phyloP scores from a whole-genome alignment of 2,888 invertebrate species.

The Ophonus ardosiacus region DNA sequence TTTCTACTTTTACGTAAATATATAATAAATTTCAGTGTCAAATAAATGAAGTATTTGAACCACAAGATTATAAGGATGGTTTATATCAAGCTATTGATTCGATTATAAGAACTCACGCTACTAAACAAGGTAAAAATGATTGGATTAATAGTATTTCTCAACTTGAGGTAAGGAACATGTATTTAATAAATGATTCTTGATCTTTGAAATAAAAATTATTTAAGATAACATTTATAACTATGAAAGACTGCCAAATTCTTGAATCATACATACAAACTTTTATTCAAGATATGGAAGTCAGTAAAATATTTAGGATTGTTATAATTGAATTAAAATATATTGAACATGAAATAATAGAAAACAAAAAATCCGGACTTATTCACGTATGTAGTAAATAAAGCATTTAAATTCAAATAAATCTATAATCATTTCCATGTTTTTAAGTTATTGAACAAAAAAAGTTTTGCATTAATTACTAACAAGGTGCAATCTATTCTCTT shows the following conservation, averaged over 20 bases:
- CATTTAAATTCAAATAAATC: too few species aligned
- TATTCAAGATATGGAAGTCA: conserved; percentile 58
- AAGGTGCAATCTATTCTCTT: too few species aligned
- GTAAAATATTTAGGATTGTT: conserved; percentile 49
- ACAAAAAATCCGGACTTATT: conserved; percentile 38
- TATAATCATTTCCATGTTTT: too few species aligned
- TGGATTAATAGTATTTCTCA: conserved; percentile 33
- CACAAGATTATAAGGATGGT: conserved; percentile 55
- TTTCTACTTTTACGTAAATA: not conserved
- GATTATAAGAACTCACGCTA: conserved; percentile 16
- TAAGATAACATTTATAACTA: conserved; percentile 55
- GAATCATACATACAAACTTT: conserved; percentile 50
- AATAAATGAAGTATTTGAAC: conserved; percentile 38
- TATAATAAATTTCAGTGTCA: conserved; percentile 42
- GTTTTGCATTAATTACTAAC: too few species aligned
- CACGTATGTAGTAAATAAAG: conserved; percentile 16
- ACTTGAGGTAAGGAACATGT: conserved; percentile 33
- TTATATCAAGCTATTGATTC: conserved; percentile 52
- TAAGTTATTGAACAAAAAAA: too few species aligned
- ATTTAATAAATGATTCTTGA: not conserved
- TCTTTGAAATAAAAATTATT: conserved; percentile 3
- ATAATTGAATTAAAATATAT: conserved; percentile 50
- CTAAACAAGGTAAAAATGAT: conserved; percentile 44
- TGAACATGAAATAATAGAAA: conserved; percentile 38
- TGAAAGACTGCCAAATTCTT: conserved; percentile 39